phyloP scores from a whole-genome alignment of 2,113 vertebrate genomes.

The Machaerirhynchus nigripectus region DNA sequence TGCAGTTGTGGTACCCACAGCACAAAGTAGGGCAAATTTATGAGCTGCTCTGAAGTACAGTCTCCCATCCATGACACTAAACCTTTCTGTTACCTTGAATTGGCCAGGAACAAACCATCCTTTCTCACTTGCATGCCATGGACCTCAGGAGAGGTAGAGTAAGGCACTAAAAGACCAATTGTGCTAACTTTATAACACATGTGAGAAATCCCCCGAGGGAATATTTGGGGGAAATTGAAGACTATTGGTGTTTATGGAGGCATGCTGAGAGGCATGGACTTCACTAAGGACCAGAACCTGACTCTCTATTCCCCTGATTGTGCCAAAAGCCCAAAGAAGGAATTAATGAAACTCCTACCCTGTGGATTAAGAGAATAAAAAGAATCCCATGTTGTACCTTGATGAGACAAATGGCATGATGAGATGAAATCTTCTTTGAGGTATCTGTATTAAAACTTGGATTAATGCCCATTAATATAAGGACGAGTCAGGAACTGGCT shows the following conservation, averaged over 20 bases:
- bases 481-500: not conserved
- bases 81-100: not conserved
- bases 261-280: not conserved
- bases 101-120: not conserved
- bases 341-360: not conserved
- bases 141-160: not conserved
- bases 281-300: not conserved
- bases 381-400: not conserved
- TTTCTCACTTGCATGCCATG: not conserved
- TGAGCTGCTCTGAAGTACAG: not conserved
- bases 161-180: not conserved
- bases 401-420: not conserved
- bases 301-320: not conserved
- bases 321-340: not conserved
- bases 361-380: not conserved
- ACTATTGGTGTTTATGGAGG: not conserved
- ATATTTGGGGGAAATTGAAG: not conserved
- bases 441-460: not conserved
- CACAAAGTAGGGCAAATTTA: not conserved
- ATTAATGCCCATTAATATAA: not conserved
- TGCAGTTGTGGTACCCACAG: not conserved
- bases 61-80: not conserved
- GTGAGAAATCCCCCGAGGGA: not conserved
- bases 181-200: not conserved
- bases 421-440: not conserved